These are phyloP conservation scores for Scolopax mira DNA, from an alignment of 2,113 vertebrate genomes.

Conservation along the genomic window DNA sequence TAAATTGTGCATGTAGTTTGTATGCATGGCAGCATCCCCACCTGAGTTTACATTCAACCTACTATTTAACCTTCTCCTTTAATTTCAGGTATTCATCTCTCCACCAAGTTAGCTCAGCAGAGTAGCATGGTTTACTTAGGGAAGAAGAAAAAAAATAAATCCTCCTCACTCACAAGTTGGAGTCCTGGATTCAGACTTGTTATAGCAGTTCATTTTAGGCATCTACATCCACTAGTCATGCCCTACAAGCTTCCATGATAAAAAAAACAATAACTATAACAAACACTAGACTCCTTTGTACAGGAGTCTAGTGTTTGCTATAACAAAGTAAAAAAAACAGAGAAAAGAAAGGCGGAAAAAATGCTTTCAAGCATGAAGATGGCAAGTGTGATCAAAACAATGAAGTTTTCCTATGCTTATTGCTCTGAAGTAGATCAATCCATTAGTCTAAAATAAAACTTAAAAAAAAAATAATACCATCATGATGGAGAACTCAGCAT, in stretches of 20 bases:
- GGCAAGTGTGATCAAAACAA: not conserved
- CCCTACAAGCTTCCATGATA: not conserved
- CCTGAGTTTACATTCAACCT: not conserved
- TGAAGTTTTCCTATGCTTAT: not conserved
- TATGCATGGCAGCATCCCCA: not conserved
- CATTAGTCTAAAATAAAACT: not conserved
- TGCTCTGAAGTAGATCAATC: not conserved
- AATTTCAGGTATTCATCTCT: not conserved
- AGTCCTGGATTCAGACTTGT: not conserved
- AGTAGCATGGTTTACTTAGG: not conserved
- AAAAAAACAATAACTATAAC: not conserved
- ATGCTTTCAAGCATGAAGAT: not conserved
- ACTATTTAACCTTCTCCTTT: not conserved
- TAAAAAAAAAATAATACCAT: not conserved
- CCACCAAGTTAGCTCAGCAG: not conserved
- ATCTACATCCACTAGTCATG: not conserved
- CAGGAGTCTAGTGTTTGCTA: too few species aligned
- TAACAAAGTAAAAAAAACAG: not conserved
- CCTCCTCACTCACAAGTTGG: not conserved
- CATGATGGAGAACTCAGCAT: not conserved
- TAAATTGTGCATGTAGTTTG: not conserved
- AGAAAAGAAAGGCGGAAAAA: not conserved
- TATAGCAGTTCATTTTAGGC: not conserved
- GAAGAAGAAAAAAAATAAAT: not conserved
- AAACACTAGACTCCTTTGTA: not conserved